Evolutionary conservation across 2,888 invertebrate species (phyloP).

Genomic region (Tigriopus californicus): DNA sequence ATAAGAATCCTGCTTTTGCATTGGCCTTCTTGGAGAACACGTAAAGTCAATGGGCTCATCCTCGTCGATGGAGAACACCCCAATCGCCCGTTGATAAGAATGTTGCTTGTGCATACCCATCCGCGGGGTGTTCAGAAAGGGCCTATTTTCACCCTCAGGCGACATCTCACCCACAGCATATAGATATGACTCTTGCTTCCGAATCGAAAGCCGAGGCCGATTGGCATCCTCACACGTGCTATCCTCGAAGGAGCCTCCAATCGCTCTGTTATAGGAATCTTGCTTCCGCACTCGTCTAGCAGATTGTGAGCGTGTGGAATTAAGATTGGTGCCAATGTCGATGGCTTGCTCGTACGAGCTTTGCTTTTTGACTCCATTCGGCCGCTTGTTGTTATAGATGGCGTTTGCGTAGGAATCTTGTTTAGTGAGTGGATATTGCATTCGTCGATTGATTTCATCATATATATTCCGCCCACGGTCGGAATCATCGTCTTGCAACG

Average conservation of each 20-base stretch:
- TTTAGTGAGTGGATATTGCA: conserved; percentile 12
- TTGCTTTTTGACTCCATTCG: not conserved
- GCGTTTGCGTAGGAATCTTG: conserved; percentile 11
- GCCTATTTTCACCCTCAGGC: not conserved
- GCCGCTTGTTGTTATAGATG: not conserved
- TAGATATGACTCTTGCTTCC: conserved; percentile 15
- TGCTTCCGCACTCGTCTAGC: conserved; percentile 4
- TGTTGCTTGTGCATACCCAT: conserved; percentile 2
- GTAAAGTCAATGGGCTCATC: not conserved
- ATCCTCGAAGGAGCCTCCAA: conserved; percentile 15
- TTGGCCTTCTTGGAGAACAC: not conserved
- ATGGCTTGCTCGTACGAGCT: conserved; percentile 5
- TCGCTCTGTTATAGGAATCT: conserved; percentile 11
- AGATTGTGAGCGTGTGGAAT: not conserved
- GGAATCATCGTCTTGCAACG: not conserved
- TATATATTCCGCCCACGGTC: not conserved
- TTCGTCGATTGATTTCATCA: conserved; percentile 11
- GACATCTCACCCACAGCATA: conserved; percentile 13
- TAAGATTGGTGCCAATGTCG: not conserved
- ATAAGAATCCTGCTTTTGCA: not conserved
- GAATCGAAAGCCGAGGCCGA: not conserved
- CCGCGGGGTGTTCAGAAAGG: not conserved
- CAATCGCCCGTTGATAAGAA: conserved; percentile 5
- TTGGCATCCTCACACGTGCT: not conserved
- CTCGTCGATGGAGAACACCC: not conserved